Conservation (phyloP, 1,140 invertebrate genomes). For the Zelostemma sp. region DNA sequence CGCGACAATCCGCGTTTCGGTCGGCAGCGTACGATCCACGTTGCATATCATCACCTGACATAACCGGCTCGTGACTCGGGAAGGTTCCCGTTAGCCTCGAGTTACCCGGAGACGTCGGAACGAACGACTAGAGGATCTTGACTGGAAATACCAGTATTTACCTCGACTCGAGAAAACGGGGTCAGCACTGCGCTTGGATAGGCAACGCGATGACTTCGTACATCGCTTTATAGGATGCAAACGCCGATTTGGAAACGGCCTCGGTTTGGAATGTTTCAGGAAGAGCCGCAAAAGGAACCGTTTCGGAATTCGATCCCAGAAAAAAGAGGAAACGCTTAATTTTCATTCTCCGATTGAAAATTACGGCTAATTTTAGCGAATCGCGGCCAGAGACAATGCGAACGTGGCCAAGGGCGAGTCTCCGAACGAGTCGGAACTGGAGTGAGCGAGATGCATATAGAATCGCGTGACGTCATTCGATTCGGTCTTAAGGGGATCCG, state of each 20-base stretch:
- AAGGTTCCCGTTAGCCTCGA: slow-evolving; percentile 49
- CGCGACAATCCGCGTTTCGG: too few relatives aligned
- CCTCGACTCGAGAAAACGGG: slow-evolving; percentile 44
- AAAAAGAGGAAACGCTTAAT: too few relatives aligned
- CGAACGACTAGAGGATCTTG: slow-evolving; percentile 41
- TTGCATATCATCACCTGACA: slow-evolving; percentile 46
- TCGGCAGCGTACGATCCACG: too few relatives aligned
- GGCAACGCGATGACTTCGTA: slow-evolving; percentile 43
- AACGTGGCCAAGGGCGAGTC: slow-evolving; percentile 1
- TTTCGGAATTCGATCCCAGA: too few relatives aligned
- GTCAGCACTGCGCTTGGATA: slow-evolving; percentile 44
- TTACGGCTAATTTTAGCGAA: not conserved
- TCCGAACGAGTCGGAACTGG: not conserved
- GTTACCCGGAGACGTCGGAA: slow-evolving; percentile 35
- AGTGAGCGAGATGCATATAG: not conserved
- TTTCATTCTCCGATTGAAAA: too few relatives aligned
- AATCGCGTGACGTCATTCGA: too few relatives aligned
- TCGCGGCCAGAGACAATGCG: not conserved
- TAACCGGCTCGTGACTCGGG: slow-evolving; percentile 43
- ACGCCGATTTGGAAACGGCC: not conserved
- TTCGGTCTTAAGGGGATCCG: too few relatives aligned
- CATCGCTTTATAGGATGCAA: too few relatives aligned
- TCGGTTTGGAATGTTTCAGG: too few relatives aligned
- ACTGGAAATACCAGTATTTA: slow-evolving; percentile 52
- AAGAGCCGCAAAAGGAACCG: not conserved